phyloP scores from a whole-genome alignment of 2,797 vertebrate genomes.

The Sebastes oblongus region DNA sequence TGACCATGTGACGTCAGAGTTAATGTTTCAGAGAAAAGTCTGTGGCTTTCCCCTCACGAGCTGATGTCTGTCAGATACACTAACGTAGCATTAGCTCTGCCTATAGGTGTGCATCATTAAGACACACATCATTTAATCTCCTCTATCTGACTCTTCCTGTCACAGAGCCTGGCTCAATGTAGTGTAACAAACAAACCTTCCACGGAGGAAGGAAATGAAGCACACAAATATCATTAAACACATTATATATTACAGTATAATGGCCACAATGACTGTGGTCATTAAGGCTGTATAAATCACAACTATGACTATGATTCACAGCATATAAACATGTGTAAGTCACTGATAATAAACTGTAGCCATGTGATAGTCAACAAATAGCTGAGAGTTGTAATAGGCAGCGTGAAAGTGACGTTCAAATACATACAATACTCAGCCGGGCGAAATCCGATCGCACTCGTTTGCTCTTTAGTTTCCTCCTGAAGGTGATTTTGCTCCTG shows the following conservation, averaged over 20 bases:
- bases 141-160: background rate
- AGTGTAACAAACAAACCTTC: background rate
- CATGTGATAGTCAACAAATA: background rate
- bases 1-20: slow-evolving; percentile 24
- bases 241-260: background rate
- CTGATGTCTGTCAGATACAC: background rate
- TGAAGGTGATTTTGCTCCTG: slow-evolving; percentile 87
- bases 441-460: slow-evolving; percentile 83
- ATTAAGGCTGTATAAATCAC: background rate
- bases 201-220: slow-evolving; percentile 11
- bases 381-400: background rate
- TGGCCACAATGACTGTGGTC: background rate
- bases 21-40: background rate
- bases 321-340: background rate
- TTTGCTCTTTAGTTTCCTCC: slow-evolving; percentile 88
- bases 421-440: slow-evolving; percentile 92
- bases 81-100: background rate
- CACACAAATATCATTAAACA: background rate
- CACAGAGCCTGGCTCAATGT: background rate
- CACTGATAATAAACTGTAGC: background rate
- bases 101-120: background rate
- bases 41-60: background rate
- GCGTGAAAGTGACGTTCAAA: slow-evolving; percentile 19
- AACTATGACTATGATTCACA: background rate
- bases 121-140: background rate